Percentiles rank a stretch among this genome's conserved stretches.
Conservation (phyloP, 1,140 invertebrate genomes). For the Lethrus apterus region DNA sequence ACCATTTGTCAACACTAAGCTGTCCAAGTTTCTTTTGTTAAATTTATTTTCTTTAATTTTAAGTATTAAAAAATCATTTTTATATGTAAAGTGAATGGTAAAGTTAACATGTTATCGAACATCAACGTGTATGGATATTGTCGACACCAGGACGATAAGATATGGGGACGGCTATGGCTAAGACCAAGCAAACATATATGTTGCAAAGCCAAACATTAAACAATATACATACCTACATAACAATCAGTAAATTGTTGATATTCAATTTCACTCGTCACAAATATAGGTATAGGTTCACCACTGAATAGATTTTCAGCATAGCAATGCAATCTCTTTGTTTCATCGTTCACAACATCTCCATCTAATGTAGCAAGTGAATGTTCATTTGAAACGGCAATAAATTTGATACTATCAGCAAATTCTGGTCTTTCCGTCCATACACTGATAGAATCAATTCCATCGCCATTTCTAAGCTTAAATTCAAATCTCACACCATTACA, state of each 20-base stretch:
- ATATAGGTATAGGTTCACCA: slow-evolving; percentile 58
- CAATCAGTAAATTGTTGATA: slow-evolving; percentile 57
- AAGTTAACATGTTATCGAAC: no score
- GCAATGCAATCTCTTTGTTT: slow-evolving; percentile 41
- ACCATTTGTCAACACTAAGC: no score
- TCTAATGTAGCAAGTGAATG: slow-evolving; percentile 47
- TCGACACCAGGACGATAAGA: no score
- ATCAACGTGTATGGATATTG: no score
- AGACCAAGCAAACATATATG: no score
- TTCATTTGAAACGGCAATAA: slow-evolving; percentile 49
- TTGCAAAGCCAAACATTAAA: slow-evolving; percentile 2
- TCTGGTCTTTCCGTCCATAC: slow-evolving; percentile 78
- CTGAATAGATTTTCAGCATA: slow-evolving; percentile 70
- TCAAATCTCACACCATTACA: slow-evolving; percentile 75
- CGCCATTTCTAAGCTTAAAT: slow-evolving; percentile 52
- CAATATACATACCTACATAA: slow-evolving; percentile 57
- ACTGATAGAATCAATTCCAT: slow-evolving; percentile 44
- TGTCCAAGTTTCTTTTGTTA: no score
- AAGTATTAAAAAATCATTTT: no score
- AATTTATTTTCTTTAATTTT: no score
- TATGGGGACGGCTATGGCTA: no score
- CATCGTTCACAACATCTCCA: slow-evolving; percentile 21
- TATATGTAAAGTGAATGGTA: no score
- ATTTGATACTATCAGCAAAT: slow-evolving; percentile 60
- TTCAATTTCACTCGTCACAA: slow-evolving; percentile 55